These are phyloP conservation scores for Montipora capricornis DNA, from an alignment of 64 coral and sea anemone genomes.

Conservation along the genomic window DNA sequence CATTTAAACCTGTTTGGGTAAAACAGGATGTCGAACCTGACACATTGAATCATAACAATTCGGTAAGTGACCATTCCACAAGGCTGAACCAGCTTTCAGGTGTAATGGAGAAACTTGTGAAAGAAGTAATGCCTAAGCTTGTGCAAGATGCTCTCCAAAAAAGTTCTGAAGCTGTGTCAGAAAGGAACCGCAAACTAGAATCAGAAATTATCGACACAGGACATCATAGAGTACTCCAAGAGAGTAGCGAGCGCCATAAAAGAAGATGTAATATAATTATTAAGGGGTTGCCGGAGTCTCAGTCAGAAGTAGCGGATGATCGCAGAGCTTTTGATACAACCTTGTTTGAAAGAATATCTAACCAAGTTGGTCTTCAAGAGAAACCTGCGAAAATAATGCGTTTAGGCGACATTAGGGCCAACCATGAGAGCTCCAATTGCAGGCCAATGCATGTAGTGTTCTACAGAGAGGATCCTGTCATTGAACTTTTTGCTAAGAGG, in stretches of 20 bases:
- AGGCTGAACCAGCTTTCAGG: neutral
- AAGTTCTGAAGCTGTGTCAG: neutral
- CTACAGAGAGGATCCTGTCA: too few species aligned
- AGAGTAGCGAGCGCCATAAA: neutral
- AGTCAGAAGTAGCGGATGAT: too few species aligned
- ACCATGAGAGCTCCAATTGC: neutral
- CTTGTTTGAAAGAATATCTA: neutral
- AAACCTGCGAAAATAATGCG: neutral
- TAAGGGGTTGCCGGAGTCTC: too few species aligned
- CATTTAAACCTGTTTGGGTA: conserved; percentile 4
- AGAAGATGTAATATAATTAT: neutral
- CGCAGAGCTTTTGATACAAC: neutral
- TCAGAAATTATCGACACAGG: neutral
- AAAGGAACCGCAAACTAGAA: neutral
- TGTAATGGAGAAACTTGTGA: neutral
- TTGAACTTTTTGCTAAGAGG: too few species aligned
- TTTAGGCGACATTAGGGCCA: neutral
- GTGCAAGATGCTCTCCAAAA: neutral
- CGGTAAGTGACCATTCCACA: neutral
- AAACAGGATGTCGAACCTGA: neutral
- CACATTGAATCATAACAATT: neutral
- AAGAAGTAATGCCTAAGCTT: neutral
- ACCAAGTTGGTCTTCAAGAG: neutral
- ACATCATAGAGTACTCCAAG: neutral
- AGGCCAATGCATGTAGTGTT: too few species aligned